phyloP scores from a whole-genome alignment of 2,888 invertebrate species.

The Xestia xanthographa region DNA sequence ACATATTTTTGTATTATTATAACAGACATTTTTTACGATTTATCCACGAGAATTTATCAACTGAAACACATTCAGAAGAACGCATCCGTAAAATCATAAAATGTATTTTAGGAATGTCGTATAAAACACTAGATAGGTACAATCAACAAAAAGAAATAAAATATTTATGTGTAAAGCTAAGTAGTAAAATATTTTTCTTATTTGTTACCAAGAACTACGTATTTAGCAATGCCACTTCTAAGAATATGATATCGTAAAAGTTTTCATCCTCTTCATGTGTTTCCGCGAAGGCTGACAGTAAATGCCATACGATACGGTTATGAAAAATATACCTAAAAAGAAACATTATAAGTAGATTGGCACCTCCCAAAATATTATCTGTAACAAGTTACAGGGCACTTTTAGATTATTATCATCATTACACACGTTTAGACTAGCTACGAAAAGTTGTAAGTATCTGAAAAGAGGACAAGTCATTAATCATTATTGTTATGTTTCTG shows the following conservation, averaged over 20 bases:
- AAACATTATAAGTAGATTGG: constrained; percentile 58
- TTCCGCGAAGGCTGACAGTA: constrained; percentile 49
- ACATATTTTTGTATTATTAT: constrained; percentile 21
- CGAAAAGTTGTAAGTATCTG: constrained; percentile 51
- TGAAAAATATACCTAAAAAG: constrained; percentile 59
- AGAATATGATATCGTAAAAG: constrained; percentile 50
- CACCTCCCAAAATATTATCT: constrained; percentile 63
- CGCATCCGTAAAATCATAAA: constrained; percentile 28
- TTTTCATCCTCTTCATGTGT: constrained; percentile 56
- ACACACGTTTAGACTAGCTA: constrained; percentile 47
- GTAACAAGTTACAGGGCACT: constrained; percentile 64
- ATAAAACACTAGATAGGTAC: constrained; percentile 30
- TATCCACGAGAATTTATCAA: constrained; percentile 13
- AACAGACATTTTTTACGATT: constrained; percentile 1
- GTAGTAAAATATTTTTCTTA: constrained; percentile 47
- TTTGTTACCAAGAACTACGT: constrained; percentile 49
- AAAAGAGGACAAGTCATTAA: constrained; percentile 60
- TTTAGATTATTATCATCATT: constrained; percentile 48
- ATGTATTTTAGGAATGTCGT: constrained; percentile 13
- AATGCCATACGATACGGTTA: constrained; percentile 51
- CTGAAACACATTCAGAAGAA: constrained; percentile 21
- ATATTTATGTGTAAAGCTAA: constrained; percentile 37
- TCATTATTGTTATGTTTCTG: constrained; percentile 35
- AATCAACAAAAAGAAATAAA: constrained; percentile 48
- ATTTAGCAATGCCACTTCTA: constrained; percentile 49